Evolutionary conservation across 2,888 invertebrate genomes (phyloP), one percentile per base, ranked within the genome.

Genomic region (Temnothorax unifasciatus): DNA sequence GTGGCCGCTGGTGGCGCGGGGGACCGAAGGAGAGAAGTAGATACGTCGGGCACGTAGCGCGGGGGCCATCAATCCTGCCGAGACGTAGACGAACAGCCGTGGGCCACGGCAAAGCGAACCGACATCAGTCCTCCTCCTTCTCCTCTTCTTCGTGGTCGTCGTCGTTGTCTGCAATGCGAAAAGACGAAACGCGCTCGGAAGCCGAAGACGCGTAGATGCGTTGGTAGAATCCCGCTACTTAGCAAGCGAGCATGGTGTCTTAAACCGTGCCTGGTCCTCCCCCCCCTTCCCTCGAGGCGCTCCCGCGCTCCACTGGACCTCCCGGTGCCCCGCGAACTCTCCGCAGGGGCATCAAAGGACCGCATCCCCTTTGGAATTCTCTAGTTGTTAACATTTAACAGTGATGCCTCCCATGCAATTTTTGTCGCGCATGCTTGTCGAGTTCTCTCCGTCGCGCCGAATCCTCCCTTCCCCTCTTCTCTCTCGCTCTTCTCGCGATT

Each of bases 51-150:
- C 88, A 89, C 90, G 90, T 90, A 90, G 82, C 90, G 86, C 89
- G 88, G 91, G 88, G 91, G 93, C 93, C 94, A 94, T 94, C 94
- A 94, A 94, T 94, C 94, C 92, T 94, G 89, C 73, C 75, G 87
- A 88, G 94, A 94, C 94, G 92, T 94, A 94, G 94, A 94, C 93
- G 94, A 93, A 94, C 92, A 93, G 92, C 93, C 92, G 85, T 91
- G 92, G 92, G 88, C 90, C 90, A 87, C 88, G 90, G 92, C 93
- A 94, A 94, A 94, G 94, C 93, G 86, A 91, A 85, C 93, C 94
- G 93, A 93, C 94, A 91, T 93, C 93, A 92, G 90, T 91, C 88
- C 86, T 87, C 86, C 87, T 88, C 89, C 66, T 84, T 38, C 76
- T 83, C 68, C 82, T 86, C 18, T 68, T 68, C 25, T 25, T 66